phyloP scores from a whole-genome alignment of 1,140 invertebrate genomes.

The Hypothenemus hampei region DNA sequence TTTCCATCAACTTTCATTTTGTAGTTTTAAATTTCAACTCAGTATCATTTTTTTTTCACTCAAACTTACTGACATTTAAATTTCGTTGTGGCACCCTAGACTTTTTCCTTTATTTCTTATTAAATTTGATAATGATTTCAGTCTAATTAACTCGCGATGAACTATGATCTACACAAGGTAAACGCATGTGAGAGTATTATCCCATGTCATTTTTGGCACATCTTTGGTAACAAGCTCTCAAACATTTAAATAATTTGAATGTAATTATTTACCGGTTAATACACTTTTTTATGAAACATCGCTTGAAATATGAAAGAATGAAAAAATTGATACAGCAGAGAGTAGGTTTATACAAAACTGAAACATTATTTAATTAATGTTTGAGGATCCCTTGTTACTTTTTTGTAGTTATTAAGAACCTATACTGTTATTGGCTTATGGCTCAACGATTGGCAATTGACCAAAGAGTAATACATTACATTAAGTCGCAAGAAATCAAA shows the following conservation, averaged over 20 bases:
- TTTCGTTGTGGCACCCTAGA: constrained; percentile 17
- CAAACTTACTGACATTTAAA: constrained; percentile 36
- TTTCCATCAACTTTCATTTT: constrained; percentile 30
- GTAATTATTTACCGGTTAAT: constrained; percentile 1
- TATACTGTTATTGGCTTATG: too few species aligned
- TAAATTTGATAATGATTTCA: constrained; percentile 33
- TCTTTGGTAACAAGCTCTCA: background rate
- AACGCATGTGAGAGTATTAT: constrained; percentile 1
- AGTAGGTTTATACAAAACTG: too few species aligned
- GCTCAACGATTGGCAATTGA: too few species aligned
- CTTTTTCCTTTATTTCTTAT: constrained; percentile 35
- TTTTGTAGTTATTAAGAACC: too few species aligned
- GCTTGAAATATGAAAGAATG: too few species aligned
- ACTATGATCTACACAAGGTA: background rate
- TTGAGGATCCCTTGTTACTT: constrained; percentile 8
- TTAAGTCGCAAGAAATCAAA: too few species aligned
- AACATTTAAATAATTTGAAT: constrained; percentile 6
- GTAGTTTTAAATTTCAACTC: constrained; percentile 37
- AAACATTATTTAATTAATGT: constrained; percentile 24
- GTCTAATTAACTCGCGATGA: constrained; percentile 5
- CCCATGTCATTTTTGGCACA: background rate
- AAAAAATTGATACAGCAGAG: too few species aligned
- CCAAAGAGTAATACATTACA: too few species aligned
- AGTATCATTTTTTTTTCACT: constrained; percentile 33
- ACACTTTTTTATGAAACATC: too few species aligned